Conservation (phyloP, 1,140 invertebrate species). For the Bemisia tabaci region DNA sequence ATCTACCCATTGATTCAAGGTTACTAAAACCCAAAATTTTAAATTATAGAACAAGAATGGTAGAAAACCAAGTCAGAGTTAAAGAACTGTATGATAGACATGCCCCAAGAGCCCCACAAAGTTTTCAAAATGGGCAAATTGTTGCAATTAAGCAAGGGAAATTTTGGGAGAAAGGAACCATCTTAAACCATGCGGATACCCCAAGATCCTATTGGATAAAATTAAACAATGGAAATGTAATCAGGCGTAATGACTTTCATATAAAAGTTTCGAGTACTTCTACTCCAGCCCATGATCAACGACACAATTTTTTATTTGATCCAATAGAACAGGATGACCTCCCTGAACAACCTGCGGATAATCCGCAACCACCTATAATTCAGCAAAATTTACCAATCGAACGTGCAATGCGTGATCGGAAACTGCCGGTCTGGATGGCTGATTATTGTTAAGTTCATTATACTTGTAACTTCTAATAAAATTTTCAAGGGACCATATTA, state of each 20-base stretch:
- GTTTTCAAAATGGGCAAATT: conserved; percentile 1
- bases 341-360: too few relatives aligned
- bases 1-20: neutral
- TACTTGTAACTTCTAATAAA: too few relatives aligned
- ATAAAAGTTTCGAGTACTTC: too few relatives aligned
- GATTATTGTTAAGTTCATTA: too few relatives aligned
- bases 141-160: neutral
- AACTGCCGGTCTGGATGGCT: too few relatives aligned
- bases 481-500: too few relatives aligned
- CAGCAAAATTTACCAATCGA: too few relatives aligned
- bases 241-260: conserved; percentile 8
- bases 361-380: too few relatives aligned
- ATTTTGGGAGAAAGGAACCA: neutral
- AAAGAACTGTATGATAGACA: conserved; percentile 5
- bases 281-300: too few relatives aligned
- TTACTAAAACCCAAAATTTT: conserved; percentile 3
- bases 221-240: conserved; percentile 4
- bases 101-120: neutral
- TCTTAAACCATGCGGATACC: neutral
- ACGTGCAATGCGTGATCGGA: too few relatives aligned
- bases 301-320: too few relatives aligned
- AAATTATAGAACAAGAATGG: neutral
- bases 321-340: too few relatives aligned
- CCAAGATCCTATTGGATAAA: neutral
- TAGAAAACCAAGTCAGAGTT: neutral